Conservation (phyloP, 2,797 vertebrate species). For the Nyctibius grandis region DNA sequence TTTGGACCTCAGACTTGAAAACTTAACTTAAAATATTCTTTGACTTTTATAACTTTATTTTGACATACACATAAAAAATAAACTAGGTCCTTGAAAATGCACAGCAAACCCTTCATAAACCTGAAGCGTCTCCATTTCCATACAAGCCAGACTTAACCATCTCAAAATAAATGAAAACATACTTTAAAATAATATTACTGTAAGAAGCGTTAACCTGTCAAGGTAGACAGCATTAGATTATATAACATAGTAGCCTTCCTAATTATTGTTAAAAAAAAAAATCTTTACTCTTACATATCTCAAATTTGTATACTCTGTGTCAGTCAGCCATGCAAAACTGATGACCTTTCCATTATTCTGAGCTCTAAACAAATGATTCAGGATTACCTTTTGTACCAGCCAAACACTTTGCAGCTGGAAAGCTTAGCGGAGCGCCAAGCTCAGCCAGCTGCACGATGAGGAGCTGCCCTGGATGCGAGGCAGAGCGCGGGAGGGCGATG, state of each 20-base stretch:
- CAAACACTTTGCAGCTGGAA: neutral
- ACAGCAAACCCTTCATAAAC: neutral
- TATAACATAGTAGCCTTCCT: neutral
- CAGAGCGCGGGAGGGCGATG: neutral
- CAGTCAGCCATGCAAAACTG: neutral
- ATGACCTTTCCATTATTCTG: neutral
- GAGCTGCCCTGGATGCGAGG: rapidly evolving
- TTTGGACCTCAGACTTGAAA: constrained; percentile 41
- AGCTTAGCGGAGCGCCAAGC: neutral
- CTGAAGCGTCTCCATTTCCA: neutral
- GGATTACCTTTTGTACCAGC: neutral
- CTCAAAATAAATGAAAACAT: neutral
- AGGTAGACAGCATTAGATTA: neutral
- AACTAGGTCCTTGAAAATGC: neutral
- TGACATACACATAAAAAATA: neutral
- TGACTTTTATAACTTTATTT: neutral
- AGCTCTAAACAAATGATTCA: neutral
- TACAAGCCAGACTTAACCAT: neutral
- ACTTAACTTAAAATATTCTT: neutral
- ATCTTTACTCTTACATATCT: neutral
- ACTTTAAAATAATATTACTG: neutral
- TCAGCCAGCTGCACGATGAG: rapidly evolving
- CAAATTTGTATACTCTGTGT: neutral
- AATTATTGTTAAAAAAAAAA: neutral
- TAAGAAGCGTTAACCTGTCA: neutral